Evolutionary conservation across 2,888 invertebrate species (phyloP).

Genomic region (Pseudoips prasinana): DNA sequence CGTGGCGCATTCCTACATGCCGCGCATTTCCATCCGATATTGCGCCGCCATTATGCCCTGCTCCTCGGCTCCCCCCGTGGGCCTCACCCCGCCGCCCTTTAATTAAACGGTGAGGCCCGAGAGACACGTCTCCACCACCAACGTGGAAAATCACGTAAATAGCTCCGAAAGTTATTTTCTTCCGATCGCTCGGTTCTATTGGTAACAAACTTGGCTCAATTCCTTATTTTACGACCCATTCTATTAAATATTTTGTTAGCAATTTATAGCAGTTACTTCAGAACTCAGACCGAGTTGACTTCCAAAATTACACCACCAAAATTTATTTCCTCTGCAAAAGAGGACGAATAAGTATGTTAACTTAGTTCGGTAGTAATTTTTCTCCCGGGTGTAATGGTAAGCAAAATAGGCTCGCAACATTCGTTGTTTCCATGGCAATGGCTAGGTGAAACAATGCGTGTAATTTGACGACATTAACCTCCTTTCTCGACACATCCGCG

Average conservation of each 20-base stretch:
- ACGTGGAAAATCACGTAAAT: slow-evolving; percentile 78
- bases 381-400: slow-evolving; percentile 20
- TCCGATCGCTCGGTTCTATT: slow-evolving; percentile 44
- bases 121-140: slow-evolving; percentile 75
- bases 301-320: slow-evolving; percentile 3
- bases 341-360: slow-evolving; percentile 7
- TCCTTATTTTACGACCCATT: slow-evolving; percentile 23
- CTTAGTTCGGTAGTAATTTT: slow-evolving; percentile 12
- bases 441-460: slow-evolving; percentile 70
- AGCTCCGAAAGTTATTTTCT: slow-evolving; percentile 63
- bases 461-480: slow-evolving; percentile 73
- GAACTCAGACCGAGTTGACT: neutral
- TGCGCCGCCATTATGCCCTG: slow-evolving; percentile 81
- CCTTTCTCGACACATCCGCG: slow-evolving; percentile 68
- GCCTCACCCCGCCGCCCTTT: slow-evolving; percentile 73
- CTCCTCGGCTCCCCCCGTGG: slow-evolving; percentile 58
- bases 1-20: slow-evolving; percentile 81
- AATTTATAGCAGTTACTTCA: slow-evolving; percentile 3
- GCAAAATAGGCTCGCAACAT: slow-evolving; percentile 34
- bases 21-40: slow-evolving; percentile 82
- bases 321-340: neutral
- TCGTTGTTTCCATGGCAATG: slow-evolving; percentile 56
- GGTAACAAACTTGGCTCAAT: slow-evolving; percentile 42
- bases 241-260: neutral
- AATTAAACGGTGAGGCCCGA: slow-evolving; percentile 80